Evolutionary conservation across 1,140 invertebrate genomes (phyloP).

Genomic region (Eufriesea mexicana): DNA sequence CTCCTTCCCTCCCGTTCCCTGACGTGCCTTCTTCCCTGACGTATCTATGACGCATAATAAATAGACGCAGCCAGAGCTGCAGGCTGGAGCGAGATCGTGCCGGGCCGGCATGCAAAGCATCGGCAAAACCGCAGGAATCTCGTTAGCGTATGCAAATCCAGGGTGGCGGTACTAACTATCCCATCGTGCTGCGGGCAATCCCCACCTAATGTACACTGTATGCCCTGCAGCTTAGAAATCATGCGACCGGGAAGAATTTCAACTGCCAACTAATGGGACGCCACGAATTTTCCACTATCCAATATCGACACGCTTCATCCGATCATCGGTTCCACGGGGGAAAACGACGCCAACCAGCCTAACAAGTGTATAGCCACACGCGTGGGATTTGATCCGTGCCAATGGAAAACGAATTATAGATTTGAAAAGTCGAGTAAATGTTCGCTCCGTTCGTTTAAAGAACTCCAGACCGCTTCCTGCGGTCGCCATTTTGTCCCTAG

Average conservation of each 20-base stretch:
- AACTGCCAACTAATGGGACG: slow-evolving; percentile 68
- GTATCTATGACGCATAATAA: slow-evolving; percentile 70
- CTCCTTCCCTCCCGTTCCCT: background rate
- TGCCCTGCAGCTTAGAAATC: slow-evolving; percentile 74
- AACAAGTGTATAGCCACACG: no score
- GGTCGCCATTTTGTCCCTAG: no score
- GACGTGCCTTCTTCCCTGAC: slow-evolving; percentile 53
- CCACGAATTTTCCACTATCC: background rate
- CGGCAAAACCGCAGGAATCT: slow-evolving; percentile 83
- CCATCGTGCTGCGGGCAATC: slow-evolving; percentile 68
- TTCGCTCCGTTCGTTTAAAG: no score
- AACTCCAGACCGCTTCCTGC: no score
- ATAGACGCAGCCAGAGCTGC: slow-evolving; percentile 58
- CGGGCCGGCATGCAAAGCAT: slow-evolving; percentile 80
- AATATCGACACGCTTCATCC: background rate
- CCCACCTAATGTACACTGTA: slow-evolving; percentile 74
- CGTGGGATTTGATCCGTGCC: no score
- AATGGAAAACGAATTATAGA: no score
- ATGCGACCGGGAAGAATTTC: slow-evolving; percentile 71
- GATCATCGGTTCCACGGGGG: background rate
- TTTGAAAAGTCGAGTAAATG: no score
- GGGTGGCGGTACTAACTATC: slow-evolving; percentile 74
- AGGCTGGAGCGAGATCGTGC: slow-evolving; percentile 63
- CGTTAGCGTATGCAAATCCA: slow-evolving; percentile 81
- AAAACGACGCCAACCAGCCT: background rate